Percentiles rank a stretch among this genome's conserved stretches.
Evolutionary conservation across 2,888 invertebrate species (phyloP).

Genomic region (Pristionchus arcanus): DNA sequence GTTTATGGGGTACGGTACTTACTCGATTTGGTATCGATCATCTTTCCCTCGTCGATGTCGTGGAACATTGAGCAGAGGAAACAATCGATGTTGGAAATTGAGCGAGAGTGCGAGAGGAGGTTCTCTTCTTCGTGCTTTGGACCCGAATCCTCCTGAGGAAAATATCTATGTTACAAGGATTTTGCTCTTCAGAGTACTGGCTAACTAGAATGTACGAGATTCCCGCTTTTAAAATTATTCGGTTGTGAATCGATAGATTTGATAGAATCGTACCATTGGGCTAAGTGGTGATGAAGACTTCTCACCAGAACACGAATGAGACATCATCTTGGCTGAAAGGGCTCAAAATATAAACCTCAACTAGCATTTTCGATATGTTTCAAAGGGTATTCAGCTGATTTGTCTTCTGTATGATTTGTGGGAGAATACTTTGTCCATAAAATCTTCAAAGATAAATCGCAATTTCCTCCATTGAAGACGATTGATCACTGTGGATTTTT

Average conservation of each 20-base stretch:
- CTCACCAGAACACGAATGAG: neutral
- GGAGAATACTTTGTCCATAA: too few species aligned
- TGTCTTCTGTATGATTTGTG: too few species aligned
- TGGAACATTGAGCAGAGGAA: slow-evolving; percentile 41
- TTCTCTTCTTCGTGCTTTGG: neutral
- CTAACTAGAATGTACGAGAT: neutral
- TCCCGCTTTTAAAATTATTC: neutral
- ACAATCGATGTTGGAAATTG: neutral
- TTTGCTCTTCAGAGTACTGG: too few species aligned
- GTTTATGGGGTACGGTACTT: neutral
- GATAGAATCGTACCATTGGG: neutral
- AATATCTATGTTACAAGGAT: neutral
- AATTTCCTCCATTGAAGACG: too few species aligned
- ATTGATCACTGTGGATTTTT: too few species aligned
- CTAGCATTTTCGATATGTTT: neutral
- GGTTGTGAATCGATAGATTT: neutral
- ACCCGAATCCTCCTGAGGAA: slow-evolving; percentile 30
- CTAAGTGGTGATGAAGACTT: neutral
- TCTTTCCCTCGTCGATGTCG: slow-evolving; percentile 36
- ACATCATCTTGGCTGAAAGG: slow-evolving; percentile 31
- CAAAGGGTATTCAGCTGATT: too few species aligned
- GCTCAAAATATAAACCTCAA: neutral
- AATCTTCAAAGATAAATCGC: too few species aligned
- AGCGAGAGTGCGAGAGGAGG: neutral
- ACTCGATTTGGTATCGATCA: slow-evolving; percentile 47